Percentiles rank a stretch among this genome's conserved stretches.
Evolutionary conservation across 2,113 vertebrate species (phyloP).

Genomic region (Asarcornis scutulata): DNA sequence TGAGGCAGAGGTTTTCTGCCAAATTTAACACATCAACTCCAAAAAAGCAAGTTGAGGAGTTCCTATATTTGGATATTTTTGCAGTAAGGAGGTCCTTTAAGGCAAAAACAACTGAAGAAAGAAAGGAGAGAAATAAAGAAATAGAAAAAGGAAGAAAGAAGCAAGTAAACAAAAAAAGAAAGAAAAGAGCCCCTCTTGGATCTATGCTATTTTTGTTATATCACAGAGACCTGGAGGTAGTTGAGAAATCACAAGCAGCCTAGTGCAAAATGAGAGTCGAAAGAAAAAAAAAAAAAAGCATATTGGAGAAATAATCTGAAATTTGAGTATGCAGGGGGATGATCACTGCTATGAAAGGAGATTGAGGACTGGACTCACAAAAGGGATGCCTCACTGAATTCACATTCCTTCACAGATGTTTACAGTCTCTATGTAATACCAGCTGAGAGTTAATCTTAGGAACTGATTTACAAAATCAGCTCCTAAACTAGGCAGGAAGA

Average conservation of each 20-base stretch:
- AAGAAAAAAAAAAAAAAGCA: neutral
- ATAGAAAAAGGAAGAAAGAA: neutral
- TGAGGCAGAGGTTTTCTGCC: constrained; percentile 24
- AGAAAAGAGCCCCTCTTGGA: neutral
- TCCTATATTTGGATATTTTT: constrained; percentile 42
- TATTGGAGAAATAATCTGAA: neutral
- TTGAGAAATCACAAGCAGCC: neutral
- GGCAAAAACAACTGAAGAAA: neutral
- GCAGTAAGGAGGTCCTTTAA: neutral
- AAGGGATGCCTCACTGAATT: neutral
- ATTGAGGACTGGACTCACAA: neutral
- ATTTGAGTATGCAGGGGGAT: neutral
- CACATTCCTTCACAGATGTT: neutral
- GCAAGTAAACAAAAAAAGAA: neutral
- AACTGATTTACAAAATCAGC: neutral
- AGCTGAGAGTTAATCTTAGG: neutral
- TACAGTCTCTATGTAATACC: neutral
- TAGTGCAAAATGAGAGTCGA: neutral
- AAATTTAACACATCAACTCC: neutral
- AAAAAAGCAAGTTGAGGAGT: constrained; percentile 13
- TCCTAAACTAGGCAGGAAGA: neutral
- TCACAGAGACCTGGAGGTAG: neutral
- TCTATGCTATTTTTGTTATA: neutral
- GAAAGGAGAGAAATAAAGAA: neutral
- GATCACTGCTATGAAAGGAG: neutral